These are phyloP conservation scores for Microtus richardsoni DNA, from an alignment of 2,113 vertebrate genomes.

Conservation along the genomic window DNA sequence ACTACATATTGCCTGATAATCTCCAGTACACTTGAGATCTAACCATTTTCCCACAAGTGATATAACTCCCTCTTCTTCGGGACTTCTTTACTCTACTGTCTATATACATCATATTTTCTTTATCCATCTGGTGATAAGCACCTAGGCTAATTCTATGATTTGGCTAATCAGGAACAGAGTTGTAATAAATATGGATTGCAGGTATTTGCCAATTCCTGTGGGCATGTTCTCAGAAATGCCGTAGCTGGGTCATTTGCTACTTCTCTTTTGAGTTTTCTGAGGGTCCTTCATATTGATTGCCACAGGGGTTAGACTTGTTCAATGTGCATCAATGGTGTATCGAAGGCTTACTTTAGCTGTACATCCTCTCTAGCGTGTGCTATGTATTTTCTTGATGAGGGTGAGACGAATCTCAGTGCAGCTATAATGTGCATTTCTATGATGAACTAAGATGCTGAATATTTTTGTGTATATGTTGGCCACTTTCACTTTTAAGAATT, in stretches of 20 bases:
- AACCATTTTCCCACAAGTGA: not conserved
- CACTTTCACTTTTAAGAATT: not conserved
- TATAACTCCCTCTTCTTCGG: not conserved
- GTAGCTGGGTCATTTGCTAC: not conserved
- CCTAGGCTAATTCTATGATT: not conserved
- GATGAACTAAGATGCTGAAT: not conserved
- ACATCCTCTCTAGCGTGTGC: not conserved
- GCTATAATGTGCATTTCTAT: not conserved
- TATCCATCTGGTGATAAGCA: not conserved
- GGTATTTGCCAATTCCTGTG: not conserved
- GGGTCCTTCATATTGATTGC: not conserved
- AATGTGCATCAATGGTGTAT: not conserved
- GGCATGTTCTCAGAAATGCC: not conserved
- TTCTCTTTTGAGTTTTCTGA: not conserved
- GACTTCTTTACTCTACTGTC: not conserved
- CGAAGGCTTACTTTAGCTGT: not conserved
- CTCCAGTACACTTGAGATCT: not conserved
- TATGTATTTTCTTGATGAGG: not conserved
- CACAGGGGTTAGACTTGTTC: not conserved
- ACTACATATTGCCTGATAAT: not conserved
- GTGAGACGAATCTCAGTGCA: not conserved
- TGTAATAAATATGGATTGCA: not conserved
- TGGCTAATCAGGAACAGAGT: not conserved
- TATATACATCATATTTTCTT: not conserved
- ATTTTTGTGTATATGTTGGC: not conserved